A percentile compares a stretch with the other conserved stretches of the same genome.
phyloP scores from a whole-genome alignment of 2,888 invertebrate species.

The Oxyscelio sp. region DNA sequence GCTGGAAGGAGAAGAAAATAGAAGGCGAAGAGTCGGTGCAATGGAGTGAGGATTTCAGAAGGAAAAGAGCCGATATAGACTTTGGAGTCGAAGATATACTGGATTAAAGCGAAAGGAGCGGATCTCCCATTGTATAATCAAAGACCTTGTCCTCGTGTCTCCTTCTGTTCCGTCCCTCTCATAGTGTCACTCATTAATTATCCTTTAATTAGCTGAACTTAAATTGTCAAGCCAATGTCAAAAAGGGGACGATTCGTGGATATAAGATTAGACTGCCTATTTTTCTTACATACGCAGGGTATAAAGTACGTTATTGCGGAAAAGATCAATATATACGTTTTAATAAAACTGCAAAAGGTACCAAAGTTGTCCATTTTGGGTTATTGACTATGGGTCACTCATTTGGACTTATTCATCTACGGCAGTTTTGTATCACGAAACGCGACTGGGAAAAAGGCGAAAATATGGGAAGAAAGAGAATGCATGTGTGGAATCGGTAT shows the following conservation, averaged over 20 bases:
- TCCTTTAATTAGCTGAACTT: slow-evolving; percentile 87
- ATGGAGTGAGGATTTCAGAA: slow-evolving; percentile 76
- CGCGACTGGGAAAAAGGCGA: slow-evolving; percentile 51
- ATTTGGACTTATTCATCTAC: slow-evolving; percentile 48
- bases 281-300: background rate
- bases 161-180: slow-evolving; percentile 81
- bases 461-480: slow-evolving; percentile 51
- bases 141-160: slow-evolving; percentile 59
- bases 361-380: too few relatives aligned
- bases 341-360: too few relatives aligned
- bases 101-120: slow-evolving; percentile 77
- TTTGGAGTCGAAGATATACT: slow-evolving; percentile 77
- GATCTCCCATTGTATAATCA: slow-evolving; percentile 72
- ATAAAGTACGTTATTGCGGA: background rate
- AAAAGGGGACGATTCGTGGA: slow-evolving; percentile 41
- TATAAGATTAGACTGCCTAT: slow-evolving; percentile 21
- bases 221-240: slow-evolving; percentile 82
- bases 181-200: slow-evolving; percentile 88
- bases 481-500: slow-evolving; percentile 66
- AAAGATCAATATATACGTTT: too few relatives aligned
- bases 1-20: slow-evolving; percentile 63
- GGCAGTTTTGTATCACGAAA: slow-evolving; percentile 47
- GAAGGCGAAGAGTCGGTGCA: slow-evolving; percentile 74
- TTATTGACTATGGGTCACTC: too few relatives aligned
- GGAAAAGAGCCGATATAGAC: slow-evolving; percentile 75